These are phyloP conservation scores for Symphodus melops DNA, from an alignment of 2,113 vertebrate species.

Conservation along the genomic window DNA sequence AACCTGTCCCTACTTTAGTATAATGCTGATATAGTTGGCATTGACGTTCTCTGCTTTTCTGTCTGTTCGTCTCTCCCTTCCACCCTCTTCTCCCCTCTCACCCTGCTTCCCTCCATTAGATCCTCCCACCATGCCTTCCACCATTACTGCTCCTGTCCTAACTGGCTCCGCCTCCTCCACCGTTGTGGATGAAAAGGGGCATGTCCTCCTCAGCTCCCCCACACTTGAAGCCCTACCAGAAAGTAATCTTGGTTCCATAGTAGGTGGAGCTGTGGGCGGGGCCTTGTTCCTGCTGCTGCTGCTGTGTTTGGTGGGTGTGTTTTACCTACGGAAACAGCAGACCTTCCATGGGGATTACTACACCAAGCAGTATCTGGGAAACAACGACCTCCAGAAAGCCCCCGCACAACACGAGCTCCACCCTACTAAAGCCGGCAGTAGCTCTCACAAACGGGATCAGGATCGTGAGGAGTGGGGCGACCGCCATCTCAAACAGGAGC, in stretches of 20 bases:
- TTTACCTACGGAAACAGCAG: slow-evolving; percentile 91
- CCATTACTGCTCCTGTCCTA: slow-evolving; percentile 91
- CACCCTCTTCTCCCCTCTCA: slow-evolving; percentile 83
- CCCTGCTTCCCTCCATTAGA: slow-evolving; percentile 92
- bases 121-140: slow-evolving; percentile 97
- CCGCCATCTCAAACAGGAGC: slow-evolving; percentile 79
- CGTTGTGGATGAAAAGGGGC: slow-evolving; percentile 86
- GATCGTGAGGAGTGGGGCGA: slow-evolving; percentile 95
- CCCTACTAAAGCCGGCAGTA: slow-evolving; percentile 86
- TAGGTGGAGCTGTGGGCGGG: slow-evolving; percentile 95
- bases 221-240: slow-evolving; percentile 91
- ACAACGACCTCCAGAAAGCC: slow-evolving; percentile 93
- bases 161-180: slow-evolving; percentile 90
- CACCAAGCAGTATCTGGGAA: slow-evolving; percentile 95
- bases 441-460: slow-evolving; percentile 84
- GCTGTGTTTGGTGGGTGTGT: slow-evolving; percentile 88
- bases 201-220: slow-evolving; percentile 89
- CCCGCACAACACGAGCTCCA: slow-evolving; percentile 88
- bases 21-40: slow-evolving; percentile 89
- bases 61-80: slow-evolving; percentile 87
- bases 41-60: slow-evolving; percentile 96
- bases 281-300: slow-evolving; percentile 93
- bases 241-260: slow-evolving; percentile 91
- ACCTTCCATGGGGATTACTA: slow-evolving; percentile 96
- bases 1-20: slow-evolving; percentile 77